These are phyloP conservation scores for Toxotes jaculatrix DNA, from an alignment of 2,113 vertebrate genomes.

Conservation along the genomic window DNA sequence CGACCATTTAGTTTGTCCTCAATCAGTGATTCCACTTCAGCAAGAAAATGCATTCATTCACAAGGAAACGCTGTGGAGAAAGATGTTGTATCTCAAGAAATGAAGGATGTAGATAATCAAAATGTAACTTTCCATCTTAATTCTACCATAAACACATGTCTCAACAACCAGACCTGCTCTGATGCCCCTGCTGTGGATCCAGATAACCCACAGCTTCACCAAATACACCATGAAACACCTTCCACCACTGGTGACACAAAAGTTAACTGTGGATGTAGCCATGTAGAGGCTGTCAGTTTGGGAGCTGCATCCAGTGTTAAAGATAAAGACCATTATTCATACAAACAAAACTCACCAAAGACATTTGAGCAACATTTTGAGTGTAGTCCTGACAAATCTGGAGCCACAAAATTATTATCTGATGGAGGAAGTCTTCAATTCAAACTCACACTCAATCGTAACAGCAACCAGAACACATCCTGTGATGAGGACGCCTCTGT, in stretches of 20 bases:
- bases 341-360: constrained; percentile 14
- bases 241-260: background rate
- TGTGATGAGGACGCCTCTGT: background rate
- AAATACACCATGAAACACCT: constrained; percentile 17
- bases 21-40: constrained; percentile 16
- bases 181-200: background rate
- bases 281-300: background rate
- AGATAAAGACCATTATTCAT: background rate
- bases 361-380: constrained; percentile 16
- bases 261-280: background rate
- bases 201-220: background rate
- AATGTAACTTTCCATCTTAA: constrained; percentile 8
- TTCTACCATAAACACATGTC: background rate
- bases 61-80: constrained; percentile 3
- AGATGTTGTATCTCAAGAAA: constrained; percentile 21
- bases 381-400: background rate
- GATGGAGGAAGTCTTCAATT: constrained; percentile 25
- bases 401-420: background rate
- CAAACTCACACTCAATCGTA: background rate
- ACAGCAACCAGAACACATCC: constrained; percentile 3
- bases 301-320: constrained; percentile 5
- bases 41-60: background rate
- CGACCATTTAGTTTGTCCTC: constrained; percentile 8
- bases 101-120: background rate
- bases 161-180: constrained; percentile 4